Base-by-base conservation (phyloP, 2,797 vertebrate genomes). In the Ceryle rudis region DNA sequence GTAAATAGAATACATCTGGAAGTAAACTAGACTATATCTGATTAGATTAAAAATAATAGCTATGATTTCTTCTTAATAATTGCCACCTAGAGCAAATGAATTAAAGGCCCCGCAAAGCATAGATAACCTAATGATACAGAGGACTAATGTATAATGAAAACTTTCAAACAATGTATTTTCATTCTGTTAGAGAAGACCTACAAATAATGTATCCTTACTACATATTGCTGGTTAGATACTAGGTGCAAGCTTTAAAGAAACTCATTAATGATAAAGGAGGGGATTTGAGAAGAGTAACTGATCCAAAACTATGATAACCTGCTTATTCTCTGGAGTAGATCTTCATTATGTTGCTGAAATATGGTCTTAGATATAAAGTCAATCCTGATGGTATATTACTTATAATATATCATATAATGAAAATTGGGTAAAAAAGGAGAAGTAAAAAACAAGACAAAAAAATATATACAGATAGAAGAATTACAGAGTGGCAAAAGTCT, bases 211-310 rank as follows among this genome's bases (percentile, higher is more conserved):
- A 82, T 75, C 10, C 33, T 90, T 60, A 52, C 7, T 42, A 13
- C 6, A 17, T 54, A 22, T 35, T 70, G 14, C 25, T 28, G 65
- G 33, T 4, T 51, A n/a, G 9, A 52, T 35, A 22, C 6, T 28
- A 23, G 1, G 3, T 31, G 13, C 37, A 44, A 80, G 25, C 2
- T 23, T 44, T 44, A 28, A 64, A 84, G n/a, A 26, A 64, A 5
- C 9, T 57, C 15, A n/a, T 10, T 46, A 35, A n/a, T 25, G 21
- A 17, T 18, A n/a, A 84, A 46, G 28, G 4, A 18, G 1, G 0
- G 1, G 0, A 0, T 1, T 46, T 17, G 4, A 15, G 28, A 74
- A 54, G 18, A 26, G 8, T 1, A 72, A 54, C 9, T 10, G 6
- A 25, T 4, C 4, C 11, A 26, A 60, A 81, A 29, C 31, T 37